Conservation (phyloP, 1,140 invertebrate genomes). For the Drosophila fuyamai region DNA sequence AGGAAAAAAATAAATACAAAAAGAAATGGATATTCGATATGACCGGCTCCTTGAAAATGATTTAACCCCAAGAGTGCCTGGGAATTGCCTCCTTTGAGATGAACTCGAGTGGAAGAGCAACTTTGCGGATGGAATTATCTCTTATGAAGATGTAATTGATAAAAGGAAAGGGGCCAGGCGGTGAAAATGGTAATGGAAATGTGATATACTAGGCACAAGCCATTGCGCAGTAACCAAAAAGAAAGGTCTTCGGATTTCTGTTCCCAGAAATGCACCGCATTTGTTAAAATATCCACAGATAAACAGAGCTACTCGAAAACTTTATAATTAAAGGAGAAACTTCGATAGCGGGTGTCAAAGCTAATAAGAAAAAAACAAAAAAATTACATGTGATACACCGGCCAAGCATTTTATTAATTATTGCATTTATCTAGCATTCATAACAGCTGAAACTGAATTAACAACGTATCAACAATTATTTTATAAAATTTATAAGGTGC, state of each 20-base stretch:
- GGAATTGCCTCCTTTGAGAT: slow-evolving; percentile 42
- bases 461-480: too few species aligned
- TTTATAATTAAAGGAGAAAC: slow-evolving; percentile 5
- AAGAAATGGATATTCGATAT: slow-evolving; percentile 32
- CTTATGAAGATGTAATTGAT: slow-evolving; percentile 51
- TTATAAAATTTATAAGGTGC: neutral
- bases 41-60: slow-evolving; percentile 11
- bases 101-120: slow-evolving; percentile 49
- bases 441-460: too few species aligned
- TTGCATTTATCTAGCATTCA: too few species aligned
- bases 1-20: neutral
- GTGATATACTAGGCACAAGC: slow-evolving; percentile 9
- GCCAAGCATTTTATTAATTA: too few species aligned
- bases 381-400: too few species aligned
- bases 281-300: neutral
- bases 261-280: slow-evolving; percentile 11
- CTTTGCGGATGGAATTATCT: slow-evolving; percentile 46
- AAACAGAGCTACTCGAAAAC: neutral
- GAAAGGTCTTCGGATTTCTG: slow-evolving; percentile 14
- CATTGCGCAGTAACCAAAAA: slow-evolving; percentile 8
- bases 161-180: slow-evolving; percentile 15
- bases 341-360: neutral
- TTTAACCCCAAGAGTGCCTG: slow-evolving; percentile 20
- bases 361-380: neutral
- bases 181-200: slow-evolving; percentile 15